Base-by-base conservation (phyloP, 1,140 invertebrate genomes). In the Pachypeltis micranthus region DNA sequence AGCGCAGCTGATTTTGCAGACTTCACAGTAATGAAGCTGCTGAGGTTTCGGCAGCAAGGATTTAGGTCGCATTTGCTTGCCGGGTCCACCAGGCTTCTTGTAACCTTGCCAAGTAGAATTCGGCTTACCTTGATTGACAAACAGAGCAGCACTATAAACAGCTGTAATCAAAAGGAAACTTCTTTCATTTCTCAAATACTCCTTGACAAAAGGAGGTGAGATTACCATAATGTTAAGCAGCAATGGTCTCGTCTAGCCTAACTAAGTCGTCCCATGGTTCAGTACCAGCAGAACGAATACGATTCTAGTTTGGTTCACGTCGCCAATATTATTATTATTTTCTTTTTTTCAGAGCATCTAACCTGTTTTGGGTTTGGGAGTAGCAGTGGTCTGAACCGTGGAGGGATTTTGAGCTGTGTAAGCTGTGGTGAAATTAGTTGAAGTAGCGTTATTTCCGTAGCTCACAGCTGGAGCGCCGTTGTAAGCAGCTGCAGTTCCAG, bases 1-100 rank as follows among this genome's bases (percentile, higher is more conserved):
- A 67, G 92, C 93, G 78, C 93, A 98, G 66, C 92, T 96, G 70
- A 98, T 98, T 73, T 97, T 96, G 76, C 96, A 98, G 2, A 97
- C 91, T 75, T 96, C 92, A 74, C 92, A 96, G 74, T 95, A 96
- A 75, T 94, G 91, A 56, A 95, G 77, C 71, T 93, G 90, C 71
- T 93, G 91, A 16, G 90, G 88, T 69, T 93, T 92, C 0, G 90
- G 90, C 16, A 88, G 85, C 4, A 51, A 21, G 16, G 86, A 84
- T 74, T 91, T 91, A 1, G 86, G 80, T 61, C 85, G 76, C 73
- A 83, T 82, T 67, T 82, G 73, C 77, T 80, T 68, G 73, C 74
- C 31, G 27, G 70, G 74, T 55, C 78, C 82, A 67, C 77, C 79
- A 62, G 80, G 80, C 66, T 88, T 87, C 69, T 85, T 86, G 74